phyloP scores from a whole-genome alignment of 2,888 invertebrate species.

The Caenorhabditis sulstoni region DNA sequence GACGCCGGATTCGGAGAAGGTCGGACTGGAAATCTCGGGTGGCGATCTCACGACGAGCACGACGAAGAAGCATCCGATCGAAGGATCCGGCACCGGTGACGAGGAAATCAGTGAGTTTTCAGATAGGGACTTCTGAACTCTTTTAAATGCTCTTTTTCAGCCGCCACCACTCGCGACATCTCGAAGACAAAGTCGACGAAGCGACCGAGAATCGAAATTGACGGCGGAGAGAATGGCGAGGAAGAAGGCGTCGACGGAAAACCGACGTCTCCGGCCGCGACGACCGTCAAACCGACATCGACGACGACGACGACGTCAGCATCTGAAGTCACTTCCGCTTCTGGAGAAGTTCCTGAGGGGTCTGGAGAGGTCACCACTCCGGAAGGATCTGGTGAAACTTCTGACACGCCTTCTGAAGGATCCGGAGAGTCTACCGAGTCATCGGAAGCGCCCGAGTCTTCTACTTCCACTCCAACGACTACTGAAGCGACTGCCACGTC shows the following conservation, averaged over 20 bases:
- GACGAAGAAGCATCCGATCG: conserved; percentile 27
- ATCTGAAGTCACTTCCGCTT: not conserved
- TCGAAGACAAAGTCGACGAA: conserved; percentile 45
- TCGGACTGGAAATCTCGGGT: conserved; percentile 53
- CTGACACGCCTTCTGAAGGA: conserved; percentile 36
- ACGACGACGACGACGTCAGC: not conserved
- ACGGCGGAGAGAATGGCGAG: conserved; percentile 56
- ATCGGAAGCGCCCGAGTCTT: conserved; percentile 14
- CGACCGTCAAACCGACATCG: too few species aligned
- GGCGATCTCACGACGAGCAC: conserved; percentile 16
- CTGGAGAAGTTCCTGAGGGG: conserved; percentile 5
- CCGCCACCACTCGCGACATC: conserved; percentile 51
- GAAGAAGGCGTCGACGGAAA: conserved; percentile 39
- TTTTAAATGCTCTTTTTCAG: conserved; percentile 4
- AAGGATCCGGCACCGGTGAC: conserved; percentile 48
- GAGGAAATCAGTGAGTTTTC: conserved; percentile 49
- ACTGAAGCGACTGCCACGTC: not conserved
- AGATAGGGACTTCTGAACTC: too few species aligned
- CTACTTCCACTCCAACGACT: conserved; percentile 5
- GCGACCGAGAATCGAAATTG: conserved; percentile 42
- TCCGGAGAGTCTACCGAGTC: conserved; percentile 41
- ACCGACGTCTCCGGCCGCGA: not conserved
- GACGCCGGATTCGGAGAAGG: conserved; percentile 40
- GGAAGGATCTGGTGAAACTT: conserved; percentile 45
- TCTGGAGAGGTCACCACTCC: not conserved